Percentiles rank a stretch among this genome's conserved stretches.
These are phyloP conservation scores for Ceriagrion tenellum DNA, from an alignment of 2,888 invertebrate genomes.

Conservation along the genomic window DNA sequence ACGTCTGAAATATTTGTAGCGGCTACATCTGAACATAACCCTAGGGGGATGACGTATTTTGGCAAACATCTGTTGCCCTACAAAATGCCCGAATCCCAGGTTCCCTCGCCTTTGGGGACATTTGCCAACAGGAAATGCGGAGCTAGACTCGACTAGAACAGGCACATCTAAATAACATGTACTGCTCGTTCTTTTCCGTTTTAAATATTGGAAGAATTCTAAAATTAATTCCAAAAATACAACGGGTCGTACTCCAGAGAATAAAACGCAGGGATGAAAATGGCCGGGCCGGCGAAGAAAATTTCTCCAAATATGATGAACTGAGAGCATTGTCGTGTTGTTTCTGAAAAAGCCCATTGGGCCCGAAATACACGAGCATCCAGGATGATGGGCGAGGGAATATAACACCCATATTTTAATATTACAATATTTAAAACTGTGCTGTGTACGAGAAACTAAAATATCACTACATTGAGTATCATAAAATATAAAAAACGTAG, in stretches of 20 bases:
- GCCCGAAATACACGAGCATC: background rate
- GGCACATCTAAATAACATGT: background rate
- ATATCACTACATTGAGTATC: too few species aligned
- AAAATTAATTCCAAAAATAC: background rate
- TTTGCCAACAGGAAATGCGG: background rate
- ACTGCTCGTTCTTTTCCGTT: background rate
- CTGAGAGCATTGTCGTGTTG: background rate
- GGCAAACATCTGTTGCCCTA: background rate
- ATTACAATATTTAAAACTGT: too few species aligned
- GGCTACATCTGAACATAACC: background rate
- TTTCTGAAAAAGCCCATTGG: background rate
- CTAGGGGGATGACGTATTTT: background rate
- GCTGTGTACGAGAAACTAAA: too few species aligned
- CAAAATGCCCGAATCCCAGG: background rate
- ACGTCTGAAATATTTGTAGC: too few species aligned
- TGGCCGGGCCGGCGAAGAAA: background rate
- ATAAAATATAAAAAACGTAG: too few species aligned
- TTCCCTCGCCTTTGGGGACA: background rate
- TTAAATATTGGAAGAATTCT: background rate
- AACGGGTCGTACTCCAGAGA: background rate
- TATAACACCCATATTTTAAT: background rate
- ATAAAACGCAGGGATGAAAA: background rate
- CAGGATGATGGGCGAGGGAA: background rate
- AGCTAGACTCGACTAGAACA: background rate
- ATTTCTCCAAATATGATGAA: background rate